A percentile compares a stretch with the other conserved stretches of the same genome.
Evolutionary conservation across 2,113 vertebrate species (phyloP).

Genomic region (Mungos mungo): DNA sequence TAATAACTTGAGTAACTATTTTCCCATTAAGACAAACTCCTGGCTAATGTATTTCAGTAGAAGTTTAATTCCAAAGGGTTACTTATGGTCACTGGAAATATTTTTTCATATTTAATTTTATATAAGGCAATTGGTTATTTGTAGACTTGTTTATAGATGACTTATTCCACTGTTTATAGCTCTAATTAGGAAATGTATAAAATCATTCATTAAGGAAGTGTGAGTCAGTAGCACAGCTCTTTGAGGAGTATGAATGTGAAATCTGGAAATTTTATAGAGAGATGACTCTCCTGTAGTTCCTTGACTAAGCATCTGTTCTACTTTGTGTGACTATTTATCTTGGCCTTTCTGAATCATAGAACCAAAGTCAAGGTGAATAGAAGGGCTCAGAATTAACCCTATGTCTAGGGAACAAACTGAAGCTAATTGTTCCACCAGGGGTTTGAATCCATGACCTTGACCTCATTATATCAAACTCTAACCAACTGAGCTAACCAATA

Average conservation of each 20-base stretch:
- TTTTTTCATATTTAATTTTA: conserved; percentile 39
- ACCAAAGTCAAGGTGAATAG: not conserved
- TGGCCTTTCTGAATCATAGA: not conserved
- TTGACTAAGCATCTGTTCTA: not conserved
- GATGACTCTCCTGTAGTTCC: not conserved
- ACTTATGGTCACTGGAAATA: not conserved
- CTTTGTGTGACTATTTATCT: not conserved
- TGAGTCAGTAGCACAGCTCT: not conserved
- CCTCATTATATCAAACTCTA: conserved; percentile 43
- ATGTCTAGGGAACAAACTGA: conserved; percentile 1
- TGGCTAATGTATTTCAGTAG: not conserved
- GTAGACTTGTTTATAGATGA: not conserved
- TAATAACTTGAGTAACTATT: conserved; percentile 41
- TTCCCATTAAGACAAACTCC: conserved; percentile 43
- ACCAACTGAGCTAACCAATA: conserved; percentile 17
- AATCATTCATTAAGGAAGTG: not conserved
- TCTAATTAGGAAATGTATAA: conserved; percentile 39
- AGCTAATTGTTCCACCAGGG: conserved; percentile 28
- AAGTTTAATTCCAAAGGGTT: conserved; percentile 37
- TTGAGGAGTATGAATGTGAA: not conserved
- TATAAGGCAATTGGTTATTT: conserved; percentile 26
- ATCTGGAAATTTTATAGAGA: not conserved
- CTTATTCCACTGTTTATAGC: not conserved
- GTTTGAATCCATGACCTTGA: not conserved
- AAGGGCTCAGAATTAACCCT: conserved; percentile 5